Conservation (phyloP, 2,888 invertebrate genomes). For the Apodemia zela region DNA sequence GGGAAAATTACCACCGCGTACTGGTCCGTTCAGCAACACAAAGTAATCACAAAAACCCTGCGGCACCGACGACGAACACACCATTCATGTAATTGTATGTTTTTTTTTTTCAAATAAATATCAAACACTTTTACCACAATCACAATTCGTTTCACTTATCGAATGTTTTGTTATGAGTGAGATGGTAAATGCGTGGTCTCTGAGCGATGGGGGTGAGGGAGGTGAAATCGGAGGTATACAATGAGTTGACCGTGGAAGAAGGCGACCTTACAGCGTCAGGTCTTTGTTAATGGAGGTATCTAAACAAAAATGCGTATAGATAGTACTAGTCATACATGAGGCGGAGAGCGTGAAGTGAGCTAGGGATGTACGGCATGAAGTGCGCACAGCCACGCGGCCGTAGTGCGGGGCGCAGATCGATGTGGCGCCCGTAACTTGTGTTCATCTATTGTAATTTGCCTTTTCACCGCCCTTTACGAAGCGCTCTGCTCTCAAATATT, state of each 20-base stretch:
- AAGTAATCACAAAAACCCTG: background rate
- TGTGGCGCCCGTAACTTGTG: constrained; percentile 44
- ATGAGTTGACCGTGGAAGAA: constrained; percentile 24
- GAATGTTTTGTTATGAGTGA: background rate
- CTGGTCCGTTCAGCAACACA: background rate
- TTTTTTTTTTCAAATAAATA: constrained; percentile 17
- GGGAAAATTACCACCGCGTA: constrained; percentile 43
- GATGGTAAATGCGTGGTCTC: constrained; percentile 4
- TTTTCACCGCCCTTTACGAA: constrained; percentile 23
- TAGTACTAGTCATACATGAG: constrained; percentile 72
- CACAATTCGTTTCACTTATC: constrained; percentile 33
- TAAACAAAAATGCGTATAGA: constrained; percentile 67
- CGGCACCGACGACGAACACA: background rate
- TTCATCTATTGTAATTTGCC: constrained; percentile 32
- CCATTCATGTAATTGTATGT: constrained; percentile 16
- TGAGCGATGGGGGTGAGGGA: constrained; percentile 8
- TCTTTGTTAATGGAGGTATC: constrained; percentile 62
- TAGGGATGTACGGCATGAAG: constrained; percentile 55
- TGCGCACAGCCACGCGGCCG: constrained; percentile 46
- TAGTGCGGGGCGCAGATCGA: constrained; percentile 63
- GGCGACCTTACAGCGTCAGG: constrained; percentile 34
- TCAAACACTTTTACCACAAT: constrained; percentile 45
- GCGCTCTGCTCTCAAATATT: constrained; percentile 17
- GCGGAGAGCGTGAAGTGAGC: constrained; percentile 59
- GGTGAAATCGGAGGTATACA: background rate